These are phyloP conservation scores for Mythimna vitellina DNA, from an alignment of 2,888 invertebrate genomes.

Conservation along the genomic window DNA sequence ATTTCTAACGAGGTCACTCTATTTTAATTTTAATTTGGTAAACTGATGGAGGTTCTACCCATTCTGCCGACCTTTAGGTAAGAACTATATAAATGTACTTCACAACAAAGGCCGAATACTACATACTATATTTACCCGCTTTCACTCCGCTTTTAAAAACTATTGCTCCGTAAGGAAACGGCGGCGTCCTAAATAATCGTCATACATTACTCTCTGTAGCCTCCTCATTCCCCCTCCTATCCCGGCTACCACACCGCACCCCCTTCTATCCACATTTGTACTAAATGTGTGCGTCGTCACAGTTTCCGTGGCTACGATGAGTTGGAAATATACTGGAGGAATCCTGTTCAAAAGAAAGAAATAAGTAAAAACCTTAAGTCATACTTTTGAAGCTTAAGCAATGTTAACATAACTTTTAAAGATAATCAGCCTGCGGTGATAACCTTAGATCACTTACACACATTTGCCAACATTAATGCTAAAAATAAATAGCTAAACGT, in stretches of 20 bases:
- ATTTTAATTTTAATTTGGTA: too few species aligned
- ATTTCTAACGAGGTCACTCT: not conserved
- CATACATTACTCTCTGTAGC: slow-evolving; percentile 57
- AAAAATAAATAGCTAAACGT: not conserved
- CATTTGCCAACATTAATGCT: not conserved
- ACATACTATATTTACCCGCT: slow-evolving; percentile 23
- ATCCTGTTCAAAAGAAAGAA: slow-evolving; percentile 12
- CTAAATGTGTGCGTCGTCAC: slow-evolving; percentile 51
- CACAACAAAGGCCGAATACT: not conserved
- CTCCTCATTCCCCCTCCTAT: not conserved
- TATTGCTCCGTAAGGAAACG: slow-evolving; percentile 50
- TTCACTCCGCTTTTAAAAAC: slow-evolving; percentile 55
- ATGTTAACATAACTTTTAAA: too few species aligned
- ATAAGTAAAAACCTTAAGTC: slow-evolving; percentile 6
- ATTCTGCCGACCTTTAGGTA: not conserved
- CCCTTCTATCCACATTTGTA: slow-evolving; percentile 49
- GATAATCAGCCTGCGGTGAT: not conserved
- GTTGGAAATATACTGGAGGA: slow-evolving; percentile 27
- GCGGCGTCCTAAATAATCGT: slow-evolving; percentile 62
- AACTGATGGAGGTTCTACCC: not conserved
- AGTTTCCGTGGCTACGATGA: slow-evolving; percentile 41
- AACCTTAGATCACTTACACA: not conserved
- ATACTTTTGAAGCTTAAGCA: not conserved
- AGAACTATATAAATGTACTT: not conserved
- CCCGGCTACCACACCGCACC: not conserved